Conservation (phyloP, 1,140 invertebrate genomes). For the Pachypeltis micranthus region DNA sequence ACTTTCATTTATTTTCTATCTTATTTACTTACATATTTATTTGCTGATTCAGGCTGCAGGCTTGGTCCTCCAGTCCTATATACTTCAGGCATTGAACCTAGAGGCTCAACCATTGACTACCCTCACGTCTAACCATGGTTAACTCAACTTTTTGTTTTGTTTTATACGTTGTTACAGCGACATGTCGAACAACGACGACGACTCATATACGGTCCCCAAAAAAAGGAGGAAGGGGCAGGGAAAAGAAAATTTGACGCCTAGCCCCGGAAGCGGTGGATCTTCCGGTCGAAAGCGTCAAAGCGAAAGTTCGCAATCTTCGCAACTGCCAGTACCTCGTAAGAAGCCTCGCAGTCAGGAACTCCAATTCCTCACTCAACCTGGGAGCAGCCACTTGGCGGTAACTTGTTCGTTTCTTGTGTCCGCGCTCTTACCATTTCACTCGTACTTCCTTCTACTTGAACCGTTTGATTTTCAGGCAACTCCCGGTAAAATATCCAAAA, state of each 20-base stretch:
- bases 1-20: no score
- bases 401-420: not conserved
- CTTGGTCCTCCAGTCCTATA: no score
- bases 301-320: not conserved
- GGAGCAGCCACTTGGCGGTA: not conserved
- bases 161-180: no score
- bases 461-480: slow-evolving; percentile 11
- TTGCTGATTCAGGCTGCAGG: no score
- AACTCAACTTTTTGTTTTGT: no score
- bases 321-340: not conserved
- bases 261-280: not conserved
- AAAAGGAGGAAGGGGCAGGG: not conserved
- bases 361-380: not conserved
- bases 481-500: slow-evolving; percentile 59
- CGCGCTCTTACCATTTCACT: no score
- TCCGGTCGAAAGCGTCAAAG: not conserved
- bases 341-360: not conserved
- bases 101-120: no score
- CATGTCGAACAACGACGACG: no score
- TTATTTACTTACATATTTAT: no score
- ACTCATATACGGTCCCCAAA: no score
- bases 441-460: not conserved
- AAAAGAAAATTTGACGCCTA: not conserved
- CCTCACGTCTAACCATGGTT: no score
- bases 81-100: no score